Percentiles rank a stretch among this genome's conserved stretches.
These are phyloP conservation scores for Ammospiza maritima DNA, from an alignment of 2,797 vertebrate species.

Conservation along the genomic window DNA sequence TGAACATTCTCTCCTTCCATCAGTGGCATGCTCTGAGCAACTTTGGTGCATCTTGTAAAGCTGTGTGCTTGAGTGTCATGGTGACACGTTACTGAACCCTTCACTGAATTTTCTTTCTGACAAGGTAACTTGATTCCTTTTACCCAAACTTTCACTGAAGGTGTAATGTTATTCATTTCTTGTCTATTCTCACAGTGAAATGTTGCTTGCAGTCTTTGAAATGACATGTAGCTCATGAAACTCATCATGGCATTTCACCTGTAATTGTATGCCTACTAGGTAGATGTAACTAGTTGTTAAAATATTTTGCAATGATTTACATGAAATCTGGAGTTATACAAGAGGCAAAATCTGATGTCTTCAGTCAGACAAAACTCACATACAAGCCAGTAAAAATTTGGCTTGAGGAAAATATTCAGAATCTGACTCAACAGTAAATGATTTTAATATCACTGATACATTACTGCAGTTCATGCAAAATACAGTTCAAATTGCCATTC, in stretches of 20 bases:
- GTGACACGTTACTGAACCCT: background rate
- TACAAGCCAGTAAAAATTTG: background rate
- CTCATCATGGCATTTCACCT: background rate
- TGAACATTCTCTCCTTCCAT: background rate
- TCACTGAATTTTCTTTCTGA: background rate
- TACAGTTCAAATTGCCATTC: background rate
- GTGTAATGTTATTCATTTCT: background rate
- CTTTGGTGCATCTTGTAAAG: background rate
- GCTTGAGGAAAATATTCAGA: background rate
- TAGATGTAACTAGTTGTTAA: background rate
- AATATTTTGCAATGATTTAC: background rate
- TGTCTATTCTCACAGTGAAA: background rate
- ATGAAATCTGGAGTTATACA: background rate
- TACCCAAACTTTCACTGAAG: background rate
- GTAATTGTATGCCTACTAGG: background rate
- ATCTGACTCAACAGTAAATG: background rate
- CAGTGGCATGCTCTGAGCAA: background rate
- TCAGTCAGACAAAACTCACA: background rate
- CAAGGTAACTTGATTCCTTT: background rate
- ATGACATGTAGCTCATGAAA: background rate
- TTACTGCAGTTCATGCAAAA: background rate
- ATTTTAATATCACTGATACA: background rate
- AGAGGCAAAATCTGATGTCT: background rate
- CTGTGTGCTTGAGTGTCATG: background rate
- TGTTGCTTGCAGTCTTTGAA: background rate